A percentile compares a stretch with the other conserved stretches of the same genome.
These are phyloP conservation scores for Neosilurus mollespiculum DNA, from an alignment of 2,797 vertebrate species.

Conservation along the genomic window DNA sequence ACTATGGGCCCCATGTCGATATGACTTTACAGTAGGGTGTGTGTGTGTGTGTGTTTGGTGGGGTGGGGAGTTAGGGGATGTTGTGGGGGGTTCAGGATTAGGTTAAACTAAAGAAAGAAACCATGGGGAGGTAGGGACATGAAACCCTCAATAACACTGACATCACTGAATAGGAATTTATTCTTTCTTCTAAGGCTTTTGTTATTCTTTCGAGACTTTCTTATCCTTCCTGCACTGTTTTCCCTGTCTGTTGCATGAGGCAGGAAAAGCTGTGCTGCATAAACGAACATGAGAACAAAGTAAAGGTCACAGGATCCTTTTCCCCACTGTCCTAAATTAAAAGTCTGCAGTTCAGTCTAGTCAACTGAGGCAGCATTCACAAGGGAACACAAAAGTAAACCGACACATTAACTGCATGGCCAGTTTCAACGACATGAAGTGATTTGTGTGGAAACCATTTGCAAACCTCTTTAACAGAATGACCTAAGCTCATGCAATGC, in stretches of 20 bases:
- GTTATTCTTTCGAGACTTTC: conserved; percentile 70
- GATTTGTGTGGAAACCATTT: conserved; percentile 50
- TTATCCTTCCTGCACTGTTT: conserved; percentile 52
- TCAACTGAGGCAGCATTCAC: conserved; percentile 25
- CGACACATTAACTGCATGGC: conserved; percentile 37
- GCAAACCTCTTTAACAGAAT: conserved; percentile 62
- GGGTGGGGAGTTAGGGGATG: conserved; percentile 1
- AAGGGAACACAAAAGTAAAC: conserved; percentile 26
- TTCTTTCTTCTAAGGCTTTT: conserved; percentile 73
- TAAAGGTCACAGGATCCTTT: conserved; percentile 5
- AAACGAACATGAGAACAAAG: conserved; percentile 11
- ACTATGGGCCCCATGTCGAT: conserved; percentile 62
- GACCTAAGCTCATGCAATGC: conserved; percentile 72
- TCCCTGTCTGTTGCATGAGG: conserved; percentile 33
- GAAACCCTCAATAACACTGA: conserved; percentile 62
- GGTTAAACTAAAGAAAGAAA: conserved; percentile 41
- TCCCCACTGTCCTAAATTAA: conserved; percentile 12
- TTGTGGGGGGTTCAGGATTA: conserved; percentile 51
- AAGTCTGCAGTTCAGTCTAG: conserved; percentile 10
- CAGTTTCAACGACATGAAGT: conserved; percentile 42
- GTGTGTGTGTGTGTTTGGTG: conserved; percentile 30
- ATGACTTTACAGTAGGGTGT: conserved; percentile 40
- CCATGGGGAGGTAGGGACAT: conserved; percentile 43
- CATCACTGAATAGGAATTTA: conserved; percentile 76
- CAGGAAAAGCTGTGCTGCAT: conserved; percentile 7